These are phyloP conservation scores for Tachina fera DNA, from an alignment of 2,888 invertebrate species.

Conservation along the genomic window DNA sequence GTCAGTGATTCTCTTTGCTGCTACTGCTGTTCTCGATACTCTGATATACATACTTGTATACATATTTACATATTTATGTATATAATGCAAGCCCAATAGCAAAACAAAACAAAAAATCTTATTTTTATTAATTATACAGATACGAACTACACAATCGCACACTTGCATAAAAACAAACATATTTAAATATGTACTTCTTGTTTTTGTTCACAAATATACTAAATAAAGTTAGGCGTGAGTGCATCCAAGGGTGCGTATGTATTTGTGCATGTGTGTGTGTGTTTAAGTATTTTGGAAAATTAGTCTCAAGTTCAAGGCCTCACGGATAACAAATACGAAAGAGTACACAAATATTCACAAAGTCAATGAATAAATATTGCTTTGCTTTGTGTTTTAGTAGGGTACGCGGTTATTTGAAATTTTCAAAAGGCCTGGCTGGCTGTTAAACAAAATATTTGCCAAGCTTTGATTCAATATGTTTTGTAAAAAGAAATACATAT, in stretches of 20 bases:
- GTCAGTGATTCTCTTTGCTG: slow-evolving; percentile 24
- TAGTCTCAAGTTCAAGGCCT: slow-evolving; percentile 84
- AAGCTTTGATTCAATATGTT: too few species aligned
- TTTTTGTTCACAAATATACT: slow-evolving; percentile 26
- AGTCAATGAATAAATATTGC: slow-evolving; percentile 38
- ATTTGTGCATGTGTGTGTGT: slow-evolving; percentile 47
- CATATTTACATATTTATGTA: neutral
- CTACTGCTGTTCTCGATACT: slow-evolving; percentile 39
- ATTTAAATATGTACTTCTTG: slow-evolving; percentile 31
- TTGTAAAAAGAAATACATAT: too few species aligned
- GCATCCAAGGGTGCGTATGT: slow-evolving; percentile 57
- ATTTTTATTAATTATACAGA: neutral
- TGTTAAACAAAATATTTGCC: too few species aligned
- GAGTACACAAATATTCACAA: slow-evolving; percentile 56
- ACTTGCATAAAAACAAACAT: neutral
- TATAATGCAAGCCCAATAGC: too few species aligned
- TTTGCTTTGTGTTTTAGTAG: slow-evolving; percentile 7
- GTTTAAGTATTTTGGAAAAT: slow-evolving; percentile 81
- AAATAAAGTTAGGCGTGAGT: slow-evolving; percentile 58
- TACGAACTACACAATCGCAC: too few species aligned
- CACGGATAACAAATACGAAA: slow-evolving; percentile 77
- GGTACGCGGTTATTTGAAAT: too few species aligned
- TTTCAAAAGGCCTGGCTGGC: too few species aligned
- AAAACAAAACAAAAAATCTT: neutral
- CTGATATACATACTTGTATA: neutral